Base-by-base conservation (phyloP, 2,797 vertebrate species). In the Tapera naevia region DNA sequence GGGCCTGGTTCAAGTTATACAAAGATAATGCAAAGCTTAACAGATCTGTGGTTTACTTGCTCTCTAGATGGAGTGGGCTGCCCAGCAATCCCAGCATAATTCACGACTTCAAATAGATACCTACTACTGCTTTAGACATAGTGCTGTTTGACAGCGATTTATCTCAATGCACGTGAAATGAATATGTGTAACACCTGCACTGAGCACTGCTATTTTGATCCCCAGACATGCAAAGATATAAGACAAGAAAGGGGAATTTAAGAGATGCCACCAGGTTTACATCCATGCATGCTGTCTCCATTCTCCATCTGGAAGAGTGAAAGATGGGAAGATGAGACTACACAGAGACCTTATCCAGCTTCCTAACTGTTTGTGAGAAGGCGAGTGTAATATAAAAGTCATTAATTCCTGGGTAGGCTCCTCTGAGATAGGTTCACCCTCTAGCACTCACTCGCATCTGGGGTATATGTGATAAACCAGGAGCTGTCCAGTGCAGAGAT, bases 1-100 rank as follows among this genome's bases (percentile, higher is more conserved):
- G 51, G 43, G 41, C 32, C 51, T 54, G 35, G 41, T 62, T 94
- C 73, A 79, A 23, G 62, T 76, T 79, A 94, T 73, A 65, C n/a
- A 79, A 74, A 92, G 62, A 50, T 39, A 56, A 39, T 48, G 45
- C 37, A 86, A 73, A 90, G 54, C 53, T 79, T 89, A 81, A 72
- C 70, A 79, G 13, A 78, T 57, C 46, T 66, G 19, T 27, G 19
- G 30, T 83, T 92, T 74, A 10, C 66, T 81, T 62, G 37, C 48
- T 90, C 32, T 72, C 41, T 85, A 79, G 73, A 39, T 48, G 51
- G 61, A 88, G 25, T 14, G 71, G 54, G 62, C 78, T 88, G 78
- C 54, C 80, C 56, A 75, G 80, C 41, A 53, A 72, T 73, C 46
- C 43, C 69, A 83, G 72, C 61, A 64, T 2, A 4, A 53, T 57